These are phyloP conservation scores for Tethea ocularis DNA, from an alignment of 2,888 invertebrate genomes.

Conservation along the genomic window DNA sequence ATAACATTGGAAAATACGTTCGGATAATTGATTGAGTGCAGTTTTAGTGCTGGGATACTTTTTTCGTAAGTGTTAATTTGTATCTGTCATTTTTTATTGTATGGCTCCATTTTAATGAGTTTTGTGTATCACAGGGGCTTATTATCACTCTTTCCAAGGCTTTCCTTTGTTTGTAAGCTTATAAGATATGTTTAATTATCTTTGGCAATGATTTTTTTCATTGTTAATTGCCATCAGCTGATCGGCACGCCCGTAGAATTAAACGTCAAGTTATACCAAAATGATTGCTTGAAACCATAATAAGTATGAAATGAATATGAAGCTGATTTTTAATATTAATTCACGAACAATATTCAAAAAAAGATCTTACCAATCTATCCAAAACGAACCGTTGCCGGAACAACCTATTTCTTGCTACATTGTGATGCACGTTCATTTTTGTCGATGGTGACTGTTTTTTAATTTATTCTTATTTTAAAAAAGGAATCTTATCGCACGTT, in stretches of 20 bases:
- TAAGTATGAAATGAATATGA: too few species aligned
- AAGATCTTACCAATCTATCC: slow-evolving; percentile 62
- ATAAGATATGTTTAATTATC: slow-evolving; percentile 15
- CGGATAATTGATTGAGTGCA: slow-evolving; percentile 52
- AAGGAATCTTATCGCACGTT: slow-evolving; percentile 50
- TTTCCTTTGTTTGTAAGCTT: slow-evolving; percentile 21
- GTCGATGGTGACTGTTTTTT: slow-evolving; percentile 20
- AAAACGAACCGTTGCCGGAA: slow-evolving; percentile 52
- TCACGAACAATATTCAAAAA: slow-evolving; percentile 11
- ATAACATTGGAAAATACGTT: slow-evolving; percentile 34
- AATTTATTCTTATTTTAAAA: slow-evolving; percentile 27
- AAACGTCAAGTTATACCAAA: slow-evolving; percentile 44
- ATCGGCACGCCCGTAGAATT: slow-evolving; percentile 46
- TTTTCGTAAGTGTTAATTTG: slow-evolving; percentile 67
- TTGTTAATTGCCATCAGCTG: slow-evolving; percentile 65
- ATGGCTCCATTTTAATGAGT: slow-evolving; percentile 59
- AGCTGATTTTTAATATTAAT: neutral
- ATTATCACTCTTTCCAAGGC: slow-evolving; percentile 33
- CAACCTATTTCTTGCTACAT: slow-evolving; percentile 55
- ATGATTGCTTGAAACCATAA: neutral
- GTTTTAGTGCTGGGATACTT: slow-evolving; percentile 63
- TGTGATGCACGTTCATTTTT: slow-evolving; percentile 68
- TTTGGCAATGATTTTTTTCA: slow-evolving; percentile 18
- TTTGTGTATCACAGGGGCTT: slow-evolving; percentile 45
- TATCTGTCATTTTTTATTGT: slow-evolving; percentile 44